Evolutionary conservation across 2,888 invertebrate genomes (phyloP).

Genomic region (Callosobruchus maculatus): DNA sequence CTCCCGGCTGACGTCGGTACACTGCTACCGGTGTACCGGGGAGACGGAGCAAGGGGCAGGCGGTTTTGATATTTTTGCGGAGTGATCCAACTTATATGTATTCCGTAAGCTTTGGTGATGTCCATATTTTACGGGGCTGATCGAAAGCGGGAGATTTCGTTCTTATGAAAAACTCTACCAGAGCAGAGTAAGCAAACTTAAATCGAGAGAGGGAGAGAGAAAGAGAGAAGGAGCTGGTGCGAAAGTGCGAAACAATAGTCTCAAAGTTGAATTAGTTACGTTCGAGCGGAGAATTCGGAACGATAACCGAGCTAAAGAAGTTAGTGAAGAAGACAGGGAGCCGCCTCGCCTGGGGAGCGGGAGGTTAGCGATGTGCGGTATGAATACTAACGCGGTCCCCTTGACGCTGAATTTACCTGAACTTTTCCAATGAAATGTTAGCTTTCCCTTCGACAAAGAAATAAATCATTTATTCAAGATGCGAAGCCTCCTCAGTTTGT

Average conservation of each 20-base stretch:
- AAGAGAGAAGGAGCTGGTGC: too few species aligned
- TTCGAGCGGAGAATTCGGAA: conserved; percentile 51
- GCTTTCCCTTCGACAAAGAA: neutral
- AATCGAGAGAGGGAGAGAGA: neutral
- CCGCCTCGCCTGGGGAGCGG: conserved; percentile 24
- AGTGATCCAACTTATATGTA: too few species aligned
- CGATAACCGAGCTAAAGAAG: conserved; percentile 49
- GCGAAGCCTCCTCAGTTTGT: neutral
- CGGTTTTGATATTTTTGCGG: too few species aligned
- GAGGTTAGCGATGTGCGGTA: conserved; percentile 25
- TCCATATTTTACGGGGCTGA: too few species aligned
- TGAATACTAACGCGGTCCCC: neutral
- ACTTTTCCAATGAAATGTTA: conserved; percentile 36
- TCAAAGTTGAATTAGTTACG: conserved; percentile 52
- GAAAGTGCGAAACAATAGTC: conserved; percentile 41
- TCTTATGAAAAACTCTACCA: neutral
- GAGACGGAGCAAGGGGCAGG: too few species aligned
- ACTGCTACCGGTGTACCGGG: too few species aligned
- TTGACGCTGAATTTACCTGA: conserved; percentile 22
- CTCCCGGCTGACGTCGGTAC: too few species aligned
- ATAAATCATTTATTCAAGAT: neutral
- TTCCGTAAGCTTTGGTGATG: too few species aligned
- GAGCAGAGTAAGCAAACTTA: neutral
- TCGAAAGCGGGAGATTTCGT: neutral
- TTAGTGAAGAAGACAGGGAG: conserved; percentile 35